These are phyloP conservation scores for Tipula vernalis DNA, from an alignment of 2,888 invertebrate genomes.

Conservation along the genomic window DNA sequence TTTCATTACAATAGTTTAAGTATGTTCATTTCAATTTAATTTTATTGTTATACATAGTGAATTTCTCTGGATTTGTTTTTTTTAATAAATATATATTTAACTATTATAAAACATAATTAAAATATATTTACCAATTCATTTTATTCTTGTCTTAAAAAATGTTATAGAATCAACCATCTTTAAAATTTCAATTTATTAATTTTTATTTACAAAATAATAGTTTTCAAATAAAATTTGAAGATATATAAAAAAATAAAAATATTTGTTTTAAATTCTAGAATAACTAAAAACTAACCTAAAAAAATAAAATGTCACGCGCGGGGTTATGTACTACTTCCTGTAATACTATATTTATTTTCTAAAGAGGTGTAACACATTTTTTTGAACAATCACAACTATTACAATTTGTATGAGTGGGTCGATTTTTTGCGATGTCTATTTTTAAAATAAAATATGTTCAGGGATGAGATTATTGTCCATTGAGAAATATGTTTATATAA, in stretches of 20 bases:
- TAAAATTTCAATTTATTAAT: not conserved
- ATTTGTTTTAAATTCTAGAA: not conserved
- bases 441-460: not conserved
- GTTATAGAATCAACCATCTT: not conserved
- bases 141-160: not conserved
- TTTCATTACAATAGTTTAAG: not conserved
- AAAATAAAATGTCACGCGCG: not conserved
- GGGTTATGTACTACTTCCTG: not conserved
- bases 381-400: not conserved
- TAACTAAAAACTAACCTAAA: not conserved
- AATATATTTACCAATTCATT: not conserved
- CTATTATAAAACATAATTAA: not conserved
- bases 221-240: not conserved
- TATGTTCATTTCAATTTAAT: not conserved
- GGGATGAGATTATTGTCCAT: not conserved
- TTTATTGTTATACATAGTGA: not conserved
- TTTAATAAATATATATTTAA: not conserved
- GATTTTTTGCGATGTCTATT: not conserved
- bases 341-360: not conserved
- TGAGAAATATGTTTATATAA: not conserved
- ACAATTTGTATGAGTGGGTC: not conserved
- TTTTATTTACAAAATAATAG: not conserved
- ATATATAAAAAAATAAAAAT: not conserved
- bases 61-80: not conserved
- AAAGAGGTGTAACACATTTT: not conserved